Evolutionary conservation across 2,888 invertebrate genomes (phyloP), one percentile per base, ranked within the genome.

Genomic region (Cybosia mesomella): DNA sequence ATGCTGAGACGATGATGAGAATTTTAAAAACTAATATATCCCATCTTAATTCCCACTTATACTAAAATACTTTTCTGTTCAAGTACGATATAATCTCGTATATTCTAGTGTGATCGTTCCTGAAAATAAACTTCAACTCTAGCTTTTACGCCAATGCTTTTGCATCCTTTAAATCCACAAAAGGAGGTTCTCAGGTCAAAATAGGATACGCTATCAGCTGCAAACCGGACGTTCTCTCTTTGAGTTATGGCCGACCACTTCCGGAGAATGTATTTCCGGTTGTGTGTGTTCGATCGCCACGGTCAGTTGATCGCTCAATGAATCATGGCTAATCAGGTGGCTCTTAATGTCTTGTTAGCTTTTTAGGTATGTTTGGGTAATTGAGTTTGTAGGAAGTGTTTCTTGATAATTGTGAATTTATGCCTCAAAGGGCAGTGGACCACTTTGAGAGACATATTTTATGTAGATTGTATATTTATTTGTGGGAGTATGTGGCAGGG

Each of bases 191-290:
- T 81, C 82, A 82, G 80, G 76, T 79, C 75, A 76, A 77, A 81
- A 75, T 81, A 76, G 82, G 82, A 76, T 81, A 74, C 81, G 75
- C 81, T 91, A 92, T 92, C 91, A 87, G 89, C 87, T 87, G 86
- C 83, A 80, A 79, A 79, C 87, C 90, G 94, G 93, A 92, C 80
- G 85, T 82, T 80, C 86, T 84, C 85, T 83, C 90, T 90, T 90
- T 94, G 94, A 95, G 85, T 94, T 93, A 95, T 90, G 90, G 90
- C 87, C 84, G 84, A 87, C 89, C 91, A 85, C 90, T 87, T 94
- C 94, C 94, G 92, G 86, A 76, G 85, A 84, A 86, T 91, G 91
- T 91, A 90, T 92, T 90, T 93, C 93, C 93, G 88, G 84, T 87
- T 85, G 84, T 85, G 83, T 85, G 84, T 83, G 79, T 83, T 73